phyloP scores from a whole-genome alignment of 1,140 invertebrate species.

The Caenorhabditis briggsae region DNA sequence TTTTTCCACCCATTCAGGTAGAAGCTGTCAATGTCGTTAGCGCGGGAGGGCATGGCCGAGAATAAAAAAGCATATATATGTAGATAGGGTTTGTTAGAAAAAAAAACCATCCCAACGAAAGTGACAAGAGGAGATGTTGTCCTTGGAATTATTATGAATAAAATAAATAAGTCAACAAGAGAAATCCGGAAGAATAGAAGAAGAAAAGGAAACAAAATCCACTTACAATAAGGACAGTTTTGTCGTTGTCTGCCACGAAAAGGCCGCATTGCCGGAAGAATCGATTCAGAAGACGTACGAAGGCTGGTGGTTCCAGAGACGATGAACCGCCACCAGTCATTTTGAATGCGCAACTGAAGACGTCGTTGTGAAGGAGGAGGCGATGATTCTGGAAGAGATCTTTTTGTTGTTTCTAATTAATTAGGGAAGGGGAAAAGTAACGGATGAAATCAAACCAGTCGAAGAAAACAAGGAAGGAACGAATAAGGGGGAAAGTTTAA shows the following conservation, averaged over 20 bases:
- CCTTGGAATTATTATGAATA: constrained; percentile 28
- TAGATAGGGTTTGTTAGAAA: background rate
- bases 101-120: constrained; percentile 45
- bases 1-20: background rate
- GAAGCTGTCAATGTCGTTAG: constrained; percentile 40
- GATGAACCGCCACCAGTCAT: constrained; percentile 21
- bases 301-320: constrained; percentile 54
- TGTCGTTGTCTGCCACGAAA: constrained; percentile 62
- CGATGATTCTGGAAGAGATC: background rate
- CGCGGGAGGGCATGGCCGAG: background rate
- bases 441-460: background rate
- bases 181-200: background rate
- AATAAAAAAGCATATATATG: constrained; percentile 9
- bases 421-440: background rate
- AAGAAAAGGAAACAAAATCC: background rate
- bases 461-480: background rate
- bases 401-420: constrained; percentile 11
- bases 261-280: constrained; percentile 47
- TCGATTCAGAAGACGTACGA: constrained; percentile 62
- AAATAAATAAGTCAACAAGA: background rate
- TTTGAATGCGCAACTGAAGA: background rate
- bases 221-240: constrained; percentile 57
- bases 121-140: constrained; percentile 4
- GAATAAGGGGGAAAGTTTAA: background rate
- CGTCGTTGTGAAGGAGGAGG: background rate